Evolutionary conservation across 1,140 invertebrate species (phyloP), one percentile per base, ranked within the genome.

Genomic region (Thaumatotibia leucotreta): DNA sequence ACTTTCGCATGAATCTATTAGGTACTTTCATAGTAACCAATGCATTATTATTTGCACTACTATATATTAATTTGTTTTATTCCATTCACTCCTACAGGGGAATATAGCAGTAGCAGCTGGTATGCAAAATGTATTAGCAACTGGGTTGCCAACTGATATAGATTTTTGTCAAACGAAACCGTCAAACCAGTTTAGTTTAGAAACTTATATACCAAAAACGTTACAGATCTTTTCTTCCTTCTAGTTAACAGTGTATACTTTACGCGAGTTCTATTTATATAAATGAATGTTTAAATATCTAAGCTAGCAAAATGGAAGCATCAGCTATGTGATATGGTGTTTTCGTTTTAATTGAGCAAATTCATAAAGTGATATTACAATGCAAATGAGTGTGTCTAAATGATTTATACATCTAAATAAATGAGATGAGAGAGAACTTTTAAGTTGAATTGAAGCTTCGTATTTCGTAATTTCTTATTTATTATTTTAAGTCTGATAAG

Each of bases 251-350:
- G n/a, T n/a, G n/a, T n/a, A n/a, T n/a, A n/a, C 9, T 39, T 32
- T 39, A 39, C 33, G 33, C 14, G 14, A 11, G 9, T 4, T 11
- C 14, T 39, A 14, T 27, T 24, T 58, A 6, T 27, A 58, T 24
- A 58, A n/a, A 27, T n/a, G 23, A 29, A 58, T 35, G 32, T 17
- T 62, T 33, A 23, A 62, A 33, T 17, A 68, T 72, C 69, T 77
- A 79, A 70, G 58, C 63, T 80, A 84, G 72, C 76, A 79, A 80
- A 83, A 80, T 85, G 81, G 81, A 85, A 83, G 79, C 79, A 70
- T 78, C 54, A 39, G 54, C 61, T 62, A 66, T 68, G 69, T 82
- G 80, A 83, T 84, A 83, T 85, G 79, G 72, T 79, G 76, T 83
- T 73, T 72, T 68, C 65, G 69, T 76, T 72, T 61, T 74, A 50